Conservation (phyloP, 2,888 invertebrate genomes). For the Charanyca ferruginea region DNA sequence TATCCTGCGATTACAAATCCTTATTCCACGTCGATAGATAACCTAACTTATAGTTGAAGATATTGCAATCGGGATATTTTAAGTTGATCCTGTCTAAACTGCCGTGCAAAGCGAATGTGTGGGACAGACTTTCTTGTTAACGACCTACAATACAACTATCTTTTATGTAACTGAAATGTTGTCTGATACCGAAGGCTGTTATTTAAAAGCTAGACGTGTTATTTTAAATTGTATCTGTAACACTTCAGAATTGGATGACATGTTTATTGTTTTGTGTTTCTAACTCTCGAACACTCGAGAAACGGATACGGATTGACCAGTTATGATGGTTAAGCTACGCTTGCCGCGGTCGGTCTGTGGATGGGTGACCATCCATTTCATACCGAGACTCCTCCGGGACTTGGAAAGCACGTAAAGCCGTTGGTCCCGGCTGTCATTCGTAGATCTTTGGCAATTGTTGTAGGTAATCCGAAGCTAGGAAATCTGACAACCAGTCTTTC, state of each 20-base stretch:
- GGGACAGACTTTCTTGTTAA: conserved; percentile 83
- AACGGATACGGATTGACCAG: no score
- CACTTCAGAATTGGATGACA: conserved; percentile 21
- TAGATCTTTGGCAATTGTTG: no score
- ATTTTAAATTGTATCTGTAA: conserved; percentile 44
- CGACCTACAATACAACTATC: conserved; percentile 76
- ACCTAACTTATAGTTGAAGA: conserved; percentile 70
- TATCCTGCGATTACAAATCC: conserved; percentile 78
- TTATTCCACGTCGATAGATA: conserved; percentile 75
- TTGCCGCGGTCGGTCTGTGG: no score
- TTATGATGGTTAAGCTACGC: no score
- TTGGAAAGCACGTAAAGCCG: no score
- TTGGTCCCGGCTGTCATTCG: no score
- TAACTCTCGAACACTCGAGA: no score
- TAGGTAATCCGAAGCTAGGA: no score
- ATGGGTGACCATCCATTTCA: no score
- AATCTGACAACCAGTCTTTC: no score
- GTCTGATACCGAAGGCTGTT: conserved; percentile 66
- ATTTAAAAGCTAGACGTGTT: conserved; percentile 51
- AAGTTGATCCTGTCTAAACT: conserved; percentile 80
- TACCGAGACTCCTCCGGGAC: no score
- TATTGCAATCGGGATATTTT: conserved; percentile 78
- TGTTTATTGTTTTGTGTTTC: conserved; percentile 35
- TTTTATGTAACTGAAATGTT: conserved; percentile 75
- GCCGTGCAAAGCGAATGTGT: conserved; percentile 78